phyloP scores from a whole-genome alignment of 2,888 invertebrate genomes.

The Phlogophora meticulosa region DNA sequence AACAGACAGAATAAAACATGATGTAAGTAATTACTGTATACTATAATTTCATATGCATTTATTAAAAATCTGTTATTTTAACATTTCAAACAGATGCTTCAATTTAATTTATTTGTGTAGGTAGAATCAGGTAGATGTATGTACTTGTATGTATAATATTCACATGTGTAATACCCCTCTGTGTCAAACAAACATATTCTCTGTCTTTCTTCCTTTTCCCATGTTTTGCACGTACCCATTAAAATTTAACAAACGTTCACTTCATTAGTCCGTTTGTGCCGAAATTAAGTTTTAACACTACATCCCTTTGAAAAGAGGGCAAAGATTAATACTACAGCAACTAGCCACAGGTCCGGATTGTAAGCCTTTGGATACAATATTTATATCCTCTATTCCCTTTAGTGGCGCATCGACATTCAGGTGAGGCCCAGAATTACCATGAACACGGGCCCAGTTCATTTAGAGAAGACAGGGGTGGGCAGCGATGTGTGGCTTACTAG shows the following conservation, averaged over 20 bases:
- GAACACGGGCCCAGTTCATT: slow-evolving; percentile 84
- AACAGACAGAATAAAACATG: too few relatives aligned
- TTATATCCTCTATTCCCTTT: slow-evolving; percentile 77
- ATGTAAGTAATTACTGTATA: too few relatives aligned
- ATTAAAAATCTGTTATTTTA: too few relatives aligned
- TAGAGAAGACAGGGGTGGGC: slow-evolving; percentile 75
- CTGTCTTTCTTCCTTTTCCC: too few relatives aligned
- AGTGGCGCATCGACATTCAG: slow-evolving; percentile 82
- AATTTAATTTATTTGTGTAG: too few relatives aligned
- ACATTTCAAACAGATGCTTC: too few relatives aligned
- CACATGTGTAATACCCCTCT: too few relatives aligned
- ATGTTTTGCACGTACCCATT: too few relatives aligned
- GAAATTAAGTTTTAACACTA: slow-evolving; percentile 11
- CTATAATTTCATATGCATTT: too few relatives aligned
- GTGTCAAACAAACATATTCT: too few relatives aligned
- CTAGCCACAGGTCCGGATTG: slow-evolving; percentile 56
- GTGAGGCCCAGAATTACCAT: slow-evolving; percentile 86
- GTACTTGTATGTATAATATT: too few relatives aligned
- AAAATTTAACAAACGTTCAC: neutral
- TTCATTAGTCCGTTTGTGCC: slow-evolving; percentile 1
- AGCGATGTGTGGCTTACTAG: slow-evolving; percentile 61
- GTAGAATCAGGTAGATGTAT: too few relatives aligned
- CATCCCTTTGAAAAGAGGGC: slow-evolving; percentile 10
- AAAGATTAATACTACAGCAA: slow-evolving; percentile 48
- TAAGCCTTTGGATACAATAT: slow-evolving; percentile 74